Conservation (phyloP, 2,888 invertebrate genomes). For the Patella caerulea region DNA sequence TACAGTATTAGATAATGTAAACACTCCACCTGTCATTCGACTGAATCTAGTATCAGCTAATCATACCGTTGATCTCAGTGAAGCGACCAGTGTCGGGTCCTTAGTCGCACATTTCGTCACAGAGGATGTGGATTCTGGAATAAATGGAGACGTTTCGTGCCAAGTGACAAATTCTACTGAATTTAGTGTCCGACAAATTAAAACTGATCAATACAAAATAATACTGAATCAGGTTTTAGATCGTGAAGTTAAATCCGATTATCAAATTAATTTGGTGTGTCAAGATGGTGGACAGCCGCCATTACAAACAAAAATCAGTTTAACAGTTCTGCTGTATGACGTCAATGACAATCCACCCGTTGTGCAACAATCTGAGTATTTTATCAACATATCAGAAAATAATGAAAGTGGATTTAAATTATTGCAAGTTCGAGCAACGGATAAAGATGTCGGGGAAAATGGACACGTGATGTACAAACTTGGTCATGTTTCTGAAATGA, state of each 20-base stretch:
- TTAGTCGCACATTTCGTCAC: not conserved
- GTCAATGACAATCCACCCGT: not conserved
- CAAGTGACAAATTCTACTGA: not conserved
- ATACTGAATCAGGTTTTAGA: not conserved
- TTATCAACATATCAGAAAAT: not conserved
- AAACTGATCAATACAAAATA: not conserved
- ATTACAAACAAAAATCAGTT: not conserved
- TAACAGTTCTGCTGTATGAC: not conserved
- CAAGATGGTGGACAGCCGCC: slow-evolving; percentile 3
- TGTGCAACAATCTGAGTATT: not conserved
- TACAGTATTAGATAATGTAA: not conserved
- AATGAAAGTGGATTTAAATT: not conserved
- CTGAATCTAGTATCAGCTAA: not conserved
- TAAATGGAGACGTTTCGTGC: not conserved
- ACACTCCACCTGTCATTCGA: not conserved
- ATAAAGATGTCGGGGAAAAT: not conserved
- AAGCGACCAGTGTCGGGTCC: not conserved
- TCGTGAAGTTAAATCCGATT: not conserved
- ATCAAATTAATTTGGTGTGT: not conserved
- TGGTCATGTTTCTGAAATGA: not conserved
- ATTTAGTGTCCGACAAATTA: not conserved
- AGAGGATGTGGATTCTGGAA: not conserved
- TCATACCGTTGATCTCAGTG: not conserved
- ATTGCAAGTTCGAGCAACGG: not conserved
- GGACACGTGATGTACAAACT: not conserved